Conservation (phyloP, 2,888 invertebrate species). For the Atherix ibis region DNA sequence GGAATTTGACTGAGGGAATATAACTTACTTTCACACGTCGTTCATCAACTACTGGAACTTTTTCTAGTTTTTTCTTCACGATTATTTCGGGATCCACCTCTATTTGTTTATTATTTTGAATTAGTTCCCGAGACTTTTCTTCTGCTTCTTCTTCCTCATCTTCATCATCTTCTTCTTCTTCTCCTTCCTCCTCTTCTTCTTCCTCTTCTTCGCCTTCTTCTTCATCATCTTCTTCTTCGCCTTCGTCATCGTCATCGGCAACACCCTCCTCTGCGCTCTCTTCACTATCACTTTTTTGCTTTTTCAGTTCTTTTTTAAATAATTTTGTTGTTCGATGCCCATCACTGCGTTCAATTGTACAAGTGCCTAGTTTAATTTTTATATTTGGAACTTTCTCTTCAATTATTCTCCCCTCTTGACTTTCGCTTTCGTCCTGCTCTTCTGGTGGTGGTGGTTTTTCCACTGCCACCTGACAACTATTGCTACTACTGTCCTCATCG, state of each 20-base stretch:
- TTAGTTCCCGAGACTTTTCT: no score
- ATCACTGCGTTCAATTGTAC: conserved; percentile 7
- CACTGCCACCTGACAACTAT: conserved; percentile 19
- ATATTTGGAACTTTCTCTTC: conserved; percentile 23
- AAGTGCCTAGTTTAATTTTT: conserved; percentile 22
- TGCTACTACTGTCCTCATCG: conserved; percentile 49
- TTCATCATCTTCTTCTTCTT: conserved; percentile 14
- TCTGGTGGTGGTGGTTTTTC: conserved; percentile 19
- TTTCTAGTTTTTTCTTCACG: not conserved
- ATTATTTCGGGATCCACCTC: not conserved
- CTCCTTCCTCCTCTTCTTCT: conserved; percentile 18
- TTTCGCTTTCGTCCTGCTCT: conserved; percentile 33
- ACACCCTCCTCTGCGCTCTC: conserved; percentile 2
- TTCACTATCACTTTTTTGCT: conserved; percentile 3
- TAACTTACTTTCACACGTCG: conserved; percentile 22
- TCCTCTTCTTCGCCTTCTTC: conserved; percentile 18
- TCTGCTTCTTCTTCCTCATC: conserved; percentile 8
- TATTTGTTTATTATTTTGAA: conserved; percentile 1
- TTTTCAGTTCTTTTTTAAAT: conserved; percentile 11
- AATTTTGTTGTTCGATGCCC: not conserved
- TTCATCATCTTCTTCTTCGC: conserved; percentile 12
- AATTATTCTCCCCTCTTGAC: conserved; percentile 10
- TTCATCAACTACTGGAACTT: not conserved
- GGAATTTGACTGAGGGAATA: not conserved
- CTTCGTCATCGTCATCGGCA: conserved; percentile 7